Percentiles rank a stretch among this genome's conserved stretches.
Evolutionary conservation across 2,797 vertebrate species (phyloP).

Genomic region (Todus mexicanus): DNA sequence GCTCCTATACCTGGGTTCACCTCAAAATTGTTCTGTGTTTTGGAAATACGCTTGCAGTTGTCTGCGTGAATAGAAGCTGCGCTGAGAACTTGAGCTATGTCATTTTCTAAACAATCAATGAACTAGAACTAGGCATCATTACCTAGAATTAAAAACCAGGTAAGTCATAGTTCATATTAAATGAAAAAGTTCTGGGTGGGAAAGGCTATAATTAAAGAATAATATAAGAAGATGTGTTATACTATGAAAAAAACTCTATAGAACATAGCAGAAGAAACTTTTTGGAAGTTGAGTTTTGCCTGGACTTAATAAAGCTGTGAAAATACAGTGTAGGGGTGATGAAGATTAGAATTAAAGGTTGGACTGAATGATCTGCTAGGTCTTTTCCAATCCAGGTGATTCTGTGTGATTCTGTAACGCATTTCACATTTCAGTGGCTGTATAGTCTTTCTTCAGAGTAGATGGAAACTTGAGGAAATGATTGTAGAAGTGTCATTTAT

Average conservation of each 20-base stretch:
- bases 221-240: not conserved
- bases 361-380: too few relatives aligned
- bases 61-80: not conserved
- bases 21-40: not conserved
- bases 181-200: not conserved
- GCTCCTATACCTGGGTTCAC: not conserved
- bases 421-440: not conserved
- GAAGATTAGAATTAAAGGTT: too few relatives aligned
- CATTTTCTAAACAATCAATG: not conserved
- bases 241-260: not conserved
- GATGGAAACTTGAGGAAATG: not conserved
- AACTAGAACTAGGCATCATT: not conserved
- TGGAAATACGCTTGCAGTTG: not conserved
- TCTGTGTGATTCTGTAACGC: too few relatives aligned
- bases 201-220: not conserved
- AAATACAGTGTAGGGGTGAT: not conserved
- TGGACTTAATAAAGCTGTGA: not conserved
- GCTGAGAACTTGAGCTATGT: not conserved
- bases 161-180: not conserved
- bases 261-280: not conserved
- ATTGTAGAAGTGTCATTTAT: not conserved
- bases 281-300: not conserved
- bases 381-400: too few relatives aligned
- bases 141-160: not conserved
- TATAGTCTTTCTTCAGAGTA: not conserved